A percentile compares a stretch with the other conserved stretches of the same genome.
Evolutionary conservation across 2,113 vertebrate species (phyloP).

Genomic region (Phyllostomus hastatus): DNA sequence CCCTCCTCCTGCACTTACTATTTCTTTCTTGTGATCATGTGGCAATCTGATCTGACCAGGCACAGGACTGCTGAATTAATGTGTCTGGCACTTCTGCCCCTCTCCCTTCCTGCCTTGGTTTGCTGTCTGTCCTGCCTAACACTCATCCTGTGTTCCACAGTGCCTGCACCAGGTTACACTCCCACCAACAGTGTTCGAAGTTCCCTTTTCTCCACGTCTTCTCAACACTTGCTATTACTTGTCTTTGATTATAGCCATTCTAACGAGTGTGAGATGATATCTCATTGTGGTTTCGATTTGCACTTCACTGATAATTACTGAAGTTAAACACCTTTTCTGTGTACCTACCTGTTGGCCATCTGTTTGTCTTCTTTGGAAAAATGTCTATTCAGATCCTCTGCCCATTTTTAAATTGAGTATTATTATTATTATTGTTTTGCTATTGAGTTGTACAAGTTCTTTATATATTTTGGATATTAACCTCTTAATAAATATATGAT

Average conservation of each 20-base stretch:
- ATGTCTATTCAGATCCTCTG: not conserved
- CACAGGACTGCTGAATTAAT: too few species aligned
- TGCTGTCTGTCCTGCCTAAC: too few species aligned
- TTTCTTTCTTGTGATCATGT: too few species aligned
- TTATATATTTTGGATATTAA: conserved; percentile 2
- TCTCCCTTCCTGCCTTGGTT: too few species aligned
- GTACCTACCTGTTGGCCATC: not conserved
- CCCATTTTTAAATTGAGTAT: not conserved
- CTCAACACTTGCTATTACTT: not conserved
- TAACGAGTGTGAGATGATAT: not conserved
- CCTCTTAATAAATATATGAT: not conserved
- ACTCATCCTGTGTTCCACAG: not conserved
- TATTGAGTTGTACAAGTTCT: not conserved
- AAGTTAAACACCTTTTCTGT: not conserved
- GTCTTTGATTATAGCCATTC: not conserved
- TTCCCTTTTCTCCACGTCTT: not conserved
- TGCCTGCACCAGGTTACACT: not conserved
- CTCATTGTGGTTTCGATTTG: not conserved
- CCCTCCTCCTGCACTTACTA: too few species aligned
- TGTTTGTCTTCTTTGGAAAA: not conserved
- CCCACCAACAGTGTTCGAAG: not conserved
- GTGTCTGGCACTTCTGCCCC: too few species aligned
- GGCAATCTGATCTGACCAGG: too few species aligned
- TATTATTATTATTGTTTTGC: not conserved
- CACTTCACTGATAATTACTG: not conserved